Base-by-base conservation (phyloP, 2,888 invertebrate species). In the Gastrophysa polygoni region DNA sequence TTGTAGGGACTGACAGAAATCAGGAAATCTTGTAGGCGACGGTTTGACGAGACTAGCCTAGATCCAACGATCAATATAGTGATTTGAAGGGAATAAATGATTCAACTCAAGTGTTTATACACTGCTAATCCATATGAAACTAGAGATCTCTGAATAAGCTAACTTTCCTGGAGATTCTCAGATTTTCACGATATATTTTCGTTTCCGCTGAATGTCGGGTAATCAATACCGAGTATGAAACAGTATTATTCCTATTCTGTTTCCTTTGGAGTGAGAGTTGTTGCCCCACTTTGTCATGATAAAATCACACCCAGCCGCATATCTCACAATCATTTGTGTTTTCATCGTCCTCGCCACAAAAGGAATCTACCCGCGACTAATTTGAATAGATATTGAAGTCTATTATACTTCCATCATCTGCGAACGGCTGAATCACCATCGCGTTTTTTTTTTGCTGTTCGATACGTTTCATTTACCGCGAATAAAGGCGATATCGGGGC, bases 371-470 rank as follows among this genome's bases (percentile, higher is more conserved):
- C 38, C 38, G 38, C 56, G 38, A 48, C 63, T 63, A 59, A 63
- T 63, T 63, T 63, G 63, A 63, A 63, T 63, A 63, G 57, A 63
- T 63, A 63, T 63, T 59, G 63, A 47, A 48, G 63, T 59, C 63
- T 56, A 59, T 63, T 63, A 63, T 63, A 59, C 48, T 34, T 48
- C 56, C 63, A 59, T 63, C 63, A 63, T 20, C 54, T 32, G 47
- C 21, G 52, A 59, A 59, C 56, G 57, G 57, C 59, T 63, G 59
- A 63, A 43, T 59, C 63, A 38, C 56, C 52, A 47, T 38, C 38
- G 51, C 56, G 56, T 56, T 63, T 59, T 63, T 51, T 49, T 58
- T 49, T 44, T 55, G 28, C 7, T 47, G 32, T 32, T 59, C 21
- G 52, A 56, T 48, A 52, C 63, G 63, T 59, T 59, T 63, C 63